Percentiles rank a stretch among this genome's conserved stretches.
Evolutionary conservation across 2,797 vertebrate species (phyloP).

Genomic region (Sebastes hopkinsi): DNA sequence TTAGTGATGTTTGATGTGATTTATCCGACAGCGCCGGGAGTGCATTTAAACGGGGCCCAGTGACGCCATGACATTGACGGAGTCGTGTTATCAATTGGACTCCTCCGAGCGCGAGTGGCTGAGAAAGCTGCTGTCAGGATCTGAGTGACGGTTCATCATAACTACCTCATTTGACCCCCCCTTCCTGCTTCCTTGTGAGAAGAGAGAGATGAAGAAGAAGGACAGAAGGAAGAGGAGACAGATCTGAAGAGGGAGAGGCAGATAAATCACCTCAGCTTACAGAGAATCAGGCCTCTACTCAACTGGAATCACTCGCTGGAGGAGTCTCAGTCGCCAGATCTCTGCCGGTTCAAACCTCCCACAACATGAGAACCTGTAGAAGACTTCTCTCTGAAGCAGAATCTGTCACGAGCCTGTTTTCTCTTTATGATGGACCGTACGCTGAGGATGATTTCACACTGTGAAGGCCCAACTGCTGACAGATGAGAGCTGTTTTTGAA

Average conservation of each 20-base stretch:
- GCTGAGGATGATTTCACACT: neutral
- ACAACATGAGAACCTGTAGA: conserved; percentile 8
- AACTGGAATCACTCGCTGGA: conserved; percentile 24
- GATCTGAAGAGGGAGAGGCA: conserved; percentile 33
- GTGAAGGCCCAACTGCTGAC: neutral
- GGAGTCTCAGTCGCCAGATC: conserved; percentile 8
- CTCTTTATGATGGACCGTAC: neutral
- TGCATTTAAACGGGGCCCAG: conserved; percentile 86
- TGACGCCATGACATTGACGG: conserved; percentile 91
- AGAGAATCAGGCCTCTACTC: conserved; percentile 31
- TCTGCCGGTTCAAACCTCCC: conserved; percentile 9
- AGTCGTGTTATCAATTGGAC: conserved; percentile 93
- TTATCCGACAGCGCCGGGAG: conserved; percentile 86
- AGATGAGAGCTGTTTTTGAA: neutral
- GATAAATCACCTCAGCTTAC: conserved; percentile 62
- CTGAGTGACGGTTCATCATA: conserved; percentile 79
- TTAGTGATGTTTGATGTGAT: conserved; percentile 91
- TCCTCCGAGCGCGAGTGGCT: conserved; percentile 79
- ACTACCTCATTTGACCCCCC: conserved; percentile 59
- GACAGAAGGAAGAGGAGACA: conserved; percentile 35
- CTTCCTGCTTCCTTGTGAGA: conserved; percentile 5
- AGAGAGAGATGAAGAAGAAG: conserved; percentile 26
- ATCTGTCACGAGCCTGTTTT: neutral
- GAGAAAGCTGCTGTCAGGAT: conserved; percentile 79
- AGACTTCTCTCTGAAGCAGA: neutral